phyloP scores from a whole-genome alignment of 2,113 vertebrate species.

The Clupea harengus region DNA sequence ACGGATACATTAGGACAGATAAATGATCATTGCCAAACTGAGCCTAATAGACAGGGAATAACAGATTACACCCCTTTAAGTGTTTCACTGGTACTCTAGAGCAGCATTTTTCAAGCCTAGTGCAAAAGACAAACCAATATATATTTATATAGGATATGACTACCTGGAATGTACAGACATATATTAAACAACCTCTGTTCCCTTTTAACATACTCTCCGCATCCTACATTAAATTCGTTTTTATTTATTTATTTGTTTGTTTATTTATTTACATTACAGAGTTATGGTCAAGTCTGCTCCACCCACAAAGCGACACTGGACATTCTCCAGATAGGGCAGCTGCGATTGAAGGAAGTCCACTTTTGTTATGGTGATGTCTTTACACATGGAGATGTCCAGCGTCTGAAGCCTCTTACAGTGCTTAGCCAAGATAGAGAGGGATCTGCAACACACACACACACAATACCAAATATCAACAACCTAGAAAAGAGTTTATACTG shows the following conservation, averaged over 20 bases:
- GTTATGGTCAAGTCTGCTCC: constrained; percentile 62
- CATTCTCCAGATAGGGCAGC: constrained; percentile 72
- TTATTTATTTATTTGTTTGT: not conserved
- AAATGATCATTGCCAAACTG: not conserved
- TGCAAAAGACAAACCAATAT: not conserved
- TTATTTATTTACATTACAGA: constrained; percentile 41
- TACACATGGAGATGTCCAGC: constrained; percentile 78
- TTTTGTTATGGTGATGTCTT: constrained; percentile 62
- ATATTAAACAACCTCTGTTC: not conserved
- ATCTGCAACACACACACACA: constrained; percentile 60
- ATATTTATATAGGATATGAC: not conserved
- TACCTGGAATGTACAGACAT: not conserved
- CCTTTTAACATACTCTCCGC: not conserved
- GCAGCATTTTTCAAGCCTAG: constrained; percentile 3
- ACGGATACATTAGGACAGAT: too few species aligned
- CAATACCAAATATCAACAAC: not conserved
- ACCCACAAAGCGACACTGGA: constrained; percentile 70
- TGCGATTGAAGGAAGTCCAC: constrained; percentile 72
- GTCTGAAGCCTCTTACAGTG: constrained; percentile 73
- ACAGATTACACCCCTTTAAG: not conserved
- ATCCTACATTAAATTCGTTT: not conserved
- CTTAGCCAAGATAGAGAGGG: constrained; percentile 65
- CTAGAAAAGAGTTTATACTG: not conserved
- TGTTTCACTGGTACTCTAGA: not conserved
- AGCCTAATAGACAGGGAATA: not conserved